phyloP scores from a whole-genome alignment of 2,888 invertebrate species.

The Papilio protenor region DNA sequence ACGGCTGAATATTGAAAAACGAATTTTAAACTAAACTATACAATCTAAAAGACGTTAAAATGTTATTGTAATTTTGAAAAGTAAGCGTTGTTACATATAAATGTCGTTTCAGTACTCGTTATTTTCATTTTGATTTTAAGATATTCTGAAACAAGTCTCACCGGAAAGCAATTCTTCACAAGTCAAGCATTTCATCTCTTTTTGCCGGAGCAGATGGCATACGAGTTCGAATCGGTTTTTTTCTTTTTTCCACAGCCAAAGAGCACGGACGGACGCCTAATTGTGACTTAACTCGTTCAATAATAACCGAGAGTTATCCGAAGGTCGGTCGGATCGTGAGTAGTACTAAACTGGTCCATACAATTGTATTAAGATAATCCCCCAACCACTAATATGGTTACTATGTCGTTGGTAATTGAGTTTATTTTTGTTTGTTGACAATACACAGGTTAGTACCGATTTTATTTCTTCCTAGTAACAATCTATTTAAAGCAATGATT shows the following conservation, averaged over 20 bases:
- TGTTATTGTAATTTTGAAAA: too few species aligned
- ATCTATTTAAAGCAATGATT: constrained; percentile 30
- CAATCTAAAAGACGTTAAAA: too few species aligned
- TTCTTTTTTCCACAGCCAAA: constrained; percentile 27
- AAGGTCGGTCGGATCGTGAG: constrained; percentile 53
- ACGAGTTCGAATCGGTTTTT: background rate
- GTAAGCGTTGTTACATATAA: background rate
- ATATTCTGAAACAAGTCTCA: constrained; percentile 18
- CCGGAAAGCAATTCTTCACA: constrained; percentile 34
- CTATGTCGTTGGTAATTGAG: background rate
- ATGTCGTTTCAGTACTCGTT: too few species aligned
- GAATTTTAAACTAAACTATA: too few species aligned
- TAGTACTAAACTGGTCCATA: constrained; percentile 34
- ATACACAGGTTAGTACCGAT: background rate
- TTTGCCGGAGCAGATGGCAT: constrained; percentile 34
- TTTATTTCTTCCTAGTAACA: constrained; percentile 39
- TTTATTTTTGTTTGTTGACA: background rate
- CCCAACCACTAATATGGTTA: background rate
- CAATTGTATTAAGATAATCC: background rate
- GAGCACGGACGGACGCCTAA: constrained; percentile 43
- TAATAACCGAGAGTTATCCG: constrained; percentile 49
- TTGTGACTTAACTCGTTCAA: constrained; percentile 48
- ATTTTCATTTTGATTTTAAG: background rate
- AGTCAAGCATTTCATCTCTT: background rate
- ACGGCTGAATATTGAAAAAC: too few species aligned